Evolutionary conservation across 2,888 invertebrate genomes (phyloP).

Genomic region (Myopa tessellatipennis): DNA sequence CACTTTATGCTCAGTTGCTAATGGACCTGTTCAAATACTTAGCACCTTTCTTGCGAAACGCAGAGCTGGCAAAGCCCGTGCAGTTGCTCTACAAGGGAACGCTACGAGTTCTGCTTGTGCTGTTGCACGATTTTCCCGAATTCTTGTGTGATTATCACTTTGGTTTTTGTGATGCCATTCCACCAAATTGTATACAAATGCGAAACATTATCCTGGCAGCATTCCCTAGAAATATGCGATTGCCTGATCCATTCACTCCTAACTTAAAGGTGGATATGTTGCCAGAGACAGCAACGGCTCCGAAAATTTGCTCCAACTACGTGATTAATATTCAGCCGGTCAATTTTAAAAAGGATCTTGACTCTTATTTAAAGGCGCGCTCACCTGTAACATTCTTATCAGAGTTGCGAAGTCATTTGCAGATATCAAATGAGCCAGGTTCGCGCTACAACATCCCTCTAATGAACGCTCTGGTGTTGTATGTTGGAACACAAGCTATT

Average conservation of each 20-base stretch:
- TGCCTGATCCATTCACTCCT: conserved; percentile 98
- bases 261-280: conserved; percentile 93
- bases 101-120: conserved; percentile 90
- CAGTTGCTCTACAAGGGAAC: conserved; percentile 96
- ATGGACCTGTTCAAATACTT: conserved; percentile 97
- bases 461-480: conserved; percentile 97
- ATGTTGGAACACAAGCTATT: conserved; percentile 98
- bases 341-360: conserved; percentile 94
- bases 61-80: conserved; percentile 94
- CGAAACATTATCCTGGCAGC: conserved; percentile 97
- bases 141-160: conserved; percentile 99
- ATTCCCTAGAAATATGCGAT: conserved; percentile 96
- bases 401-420: conserved; percentile 89
- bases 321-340: conserved; percentile 86
- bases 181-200: conserved; percentile 99
- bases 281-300: conserved; percentile 87
- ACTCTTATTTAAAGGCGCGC: conserved; percentile 94
- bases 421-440: conserved; percentile 88
- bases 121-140: conserved; percentile 99
- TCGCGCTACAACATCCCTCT: conserved; percentile 94
- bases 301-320: conserved; percentile 90
- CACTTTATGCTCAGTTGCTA: conserved; percentile 95
- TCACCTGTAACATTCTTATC: conserved; percentile 96
- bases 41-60: conserved; percentile 96
- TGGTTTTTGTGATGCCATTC: conserved; percentile 98